Conservation (phyloP, 2,888 invertebrate species). For the Argynnis bischoffii region DNA sequence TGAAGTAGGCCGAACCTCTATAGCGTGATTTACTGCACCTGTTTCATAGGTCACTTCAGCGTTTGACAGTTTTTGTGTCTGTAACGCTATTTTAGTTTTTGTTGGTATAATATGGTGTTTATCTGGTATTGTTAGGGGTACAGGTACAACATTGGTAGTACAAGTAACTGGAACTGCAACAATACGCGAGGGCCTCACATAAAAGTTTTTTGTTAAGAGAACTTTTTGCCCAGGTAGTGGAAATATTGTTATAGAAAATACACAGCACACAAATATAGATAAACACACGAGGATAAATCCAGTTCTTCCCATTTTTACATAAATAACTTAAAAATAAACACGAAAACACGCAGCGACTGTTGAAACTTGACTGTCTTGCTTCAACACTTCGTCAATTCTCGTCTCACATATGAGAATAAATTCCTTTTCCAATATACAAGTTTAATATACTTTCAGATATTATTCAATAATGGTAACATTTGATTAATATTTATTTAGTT, state of each 20-base stretch:
- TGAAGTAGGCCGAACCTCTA: background rate
- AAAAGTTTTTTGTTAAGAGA: constrained; percentile 24
- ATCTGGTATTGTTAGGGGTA: background rate
- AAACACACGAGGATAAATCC: constrained; percentile 32
- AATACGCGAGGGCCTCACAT: constrained; percentile 31
- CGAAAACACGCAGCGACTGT: constrained; percentile 44
- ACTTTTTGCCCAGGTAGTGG: constrained; percentile 45
- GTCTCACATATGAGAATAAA: constrained; percentile 26
- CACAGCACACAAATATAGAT: constrained; percentile 26
- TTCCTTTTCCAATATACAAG: background rate
- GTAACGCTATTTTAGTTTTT: background rate
- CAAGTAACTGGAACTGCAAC: background rate
- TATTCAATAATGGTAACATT: too few relatives aligned
- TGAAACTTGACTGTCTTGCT: constrained; percentile 49
- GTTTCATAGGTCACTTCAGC: background rate
- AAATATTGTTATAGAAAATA: constrained; percentile 43
- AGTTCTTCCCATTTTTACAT: constrained; percentile 35
- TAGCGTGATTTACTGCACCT: background rate
- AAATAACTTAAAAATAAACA: constrained; percentile 35
- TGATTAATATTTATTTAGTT: too few relatives aligned
- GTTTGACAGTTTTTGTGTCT: background rate
- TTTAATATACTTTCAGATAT: too few relatives aligned
- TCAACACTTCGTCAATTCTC: constrained; percentile 42
- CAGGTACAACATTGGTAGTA: background rate
- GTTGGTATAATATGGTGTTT: background rate